Evolutionary conservation across 2,888 invertebrate genomes (phyloP), one percentile per base, ranked within the genome.

Genomic region (Buathra laborator): DNA sequence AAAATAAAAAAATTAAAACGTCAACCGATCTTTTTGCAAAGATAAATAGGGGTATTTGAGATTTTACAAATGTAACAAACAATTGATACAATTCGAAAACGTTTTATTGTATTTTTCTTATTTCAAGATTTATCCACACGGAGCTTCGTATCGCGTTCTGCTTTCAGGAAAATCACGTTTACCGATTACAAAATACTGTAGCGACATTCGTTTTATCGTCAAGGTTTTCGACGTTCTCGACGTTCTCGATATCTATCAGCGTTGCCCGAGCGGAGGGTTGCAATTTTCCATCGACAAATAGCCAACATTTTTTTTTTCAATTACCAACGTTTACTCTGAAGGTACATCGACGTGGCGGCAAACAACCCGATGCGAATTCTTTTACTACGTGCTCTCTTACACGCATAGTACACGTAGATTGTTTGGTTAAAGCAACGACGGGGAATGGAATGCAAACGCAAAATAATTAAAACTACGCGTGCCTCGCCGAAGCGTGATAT

Each of bases 281-380:
- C 59, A 29, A 74, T 79, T 83, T 74, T 64, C 68, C 48, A 46
- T 48, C 66, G 12, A 16, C 66, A 72, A 82, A 82, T 72, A 77
- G 7, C 19, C 19, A 62, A 29, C 14, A 76, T 19, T 44, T 83
- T 46, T 83, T 64, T 62, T 16, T 64, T 53, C 64, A 46, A 76
- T 80, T 76, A 66, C 46, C 67, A 68, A 12, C 68, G 81, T 51
- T 46, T 59, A 46, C 66, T 77, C 16, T 64, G n/a, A 7, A 9
- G 16, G 59, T 48, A 44, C 9, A 51, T 16, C 37, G 24, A 51
- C 16, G 29, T 6, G 59, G 19, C n/a, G 16, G 79, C 37, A 81
- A 82, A 79, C 44, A 75, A 64, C 66, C 43, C 44, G 68, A 44
- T 74, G 32, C 62, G 53, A 70, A 67, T 32, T 77, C 67, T 66